Base-by-base conservation (phyloP, 1,140 invertebrate genomes). In the Drosophila sp. region DNA sequence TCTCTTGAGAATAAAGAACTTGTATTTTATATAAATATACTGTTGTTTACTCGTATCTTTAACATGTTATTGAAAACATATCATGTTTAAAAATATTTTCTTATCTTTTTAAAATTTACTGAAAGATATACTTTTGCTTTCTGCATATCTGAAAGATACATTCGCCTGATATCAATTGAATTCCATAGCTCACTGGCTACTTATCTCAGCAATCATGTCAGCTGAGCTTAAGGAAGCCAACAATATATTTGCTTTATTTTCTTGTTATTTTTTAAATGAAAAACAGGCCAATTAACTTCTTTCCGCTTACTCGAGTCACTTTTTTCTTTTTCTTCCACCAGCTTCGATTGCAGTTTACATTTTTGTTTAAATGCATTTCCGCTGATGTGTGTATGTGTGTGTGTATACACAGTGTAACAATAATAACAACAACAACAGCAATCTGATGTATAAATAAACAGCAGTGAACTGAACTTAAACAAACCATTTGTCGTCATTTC, bases 381-480 rank as follows among this genome's bases (percentile, higher is more conserved):
- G 80, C 41, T 72, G 59, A 61, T 70, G 25, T 46, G 27, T 41
- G 34, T 57, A n/a, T 51, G 56, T 57, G 41, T 61, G 54, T 81
- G 54, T 53, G 72, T 62, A 57, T 65, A 45, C 65, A 59, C 69
- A 54, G 27, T 41, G 67, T 40, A 83, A 75, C 71, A 78, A 53
- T 38, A 64, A 62, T 9, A 56, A 54, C 43, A 53, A 36, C 41
- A 51, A 57, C 61, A 86, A 66, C 61, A 72, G 53, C 61, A 71
- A 67, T 66, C 63, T 70, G 58, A 70, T 83, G 72, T 83, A 78
- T 89, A 89, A 89, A 89, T 89, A 89, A 89, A 89, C 83, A 80
- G 64, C 63, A 75, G 51, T 62, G 67, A 74, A 89, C 34, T 54
- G 53, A 76, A 89, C 76, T 89, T 77, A 89, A 89, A 89, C 84